Conservation (phyloP, 2,797 vertebrate genomes). For the Sebastiscus tertius region DNA sequence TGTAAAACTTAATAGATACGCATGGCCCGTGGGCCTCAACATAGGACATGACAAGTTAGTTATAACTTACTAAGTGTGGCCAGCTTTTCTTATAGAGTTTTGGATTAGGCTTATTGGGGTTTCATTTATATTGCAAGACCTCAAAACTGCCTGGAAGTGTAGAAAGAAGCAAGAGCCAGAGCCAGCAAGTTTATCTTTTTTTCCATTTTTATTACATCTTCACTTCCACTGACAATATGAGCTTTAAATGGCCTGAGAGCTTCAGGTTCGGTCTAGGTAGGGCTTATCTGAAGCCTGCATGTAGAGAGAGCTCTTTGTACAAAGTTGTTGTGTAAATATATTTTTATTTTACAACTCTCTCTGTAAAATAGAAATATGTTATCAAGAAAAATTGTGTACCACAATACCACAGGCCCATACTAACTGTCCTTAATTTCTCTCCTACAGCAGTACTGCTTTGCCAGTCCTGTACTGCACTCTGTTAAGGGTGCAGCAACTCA, state of each 20-base stretch:
- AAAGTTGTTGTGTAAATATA: constrained; percentile 89
- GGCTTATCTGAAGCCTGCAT: constrained; percentile 79
- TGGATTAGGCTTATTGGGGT: not conserved
- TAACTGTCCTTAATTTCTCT: constrained; percentile 99
- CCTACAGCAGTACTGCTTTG: constrained; percentile 99
- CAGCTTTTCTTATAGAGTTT: not conserved
- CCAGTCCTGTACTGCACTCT: constrained; percentile 99
- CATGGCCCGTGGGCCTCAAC: not conserved
- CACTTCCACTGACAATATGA: constrained; percentile 12
- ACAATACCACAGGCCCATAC: constrained; percentile 99
- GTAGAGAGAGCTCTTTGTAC: constrained; percentile 88
- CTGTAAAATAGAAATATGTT: constrained; percentile 88
- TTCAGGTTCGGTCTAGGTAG: constrained; percentile 47
- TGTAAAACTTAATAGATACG: not conserved
- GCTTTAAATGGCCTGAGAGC: constrained; percentile 34
- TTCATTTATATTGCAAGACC: not conserved
- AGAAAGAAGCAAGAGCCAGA: not conserved
- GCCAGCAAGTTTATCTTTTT: constrained; percentile 1
- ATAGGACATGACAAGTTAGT: not conserved
- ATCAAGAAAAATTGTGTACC: constrained; percentile 90
- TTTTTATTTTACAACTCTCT: constrained; percentile 85
- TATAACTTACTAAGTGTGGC: not conserved
- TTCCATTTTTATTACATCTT: constrained; percentile 27
- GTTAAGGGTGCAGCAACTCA: constrained; percentile 99
- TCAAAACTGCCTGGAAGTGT: not conserved